Conservation (phyloP, 2,888 invertebrate genomes). For the Acronicta psi region DNA sequence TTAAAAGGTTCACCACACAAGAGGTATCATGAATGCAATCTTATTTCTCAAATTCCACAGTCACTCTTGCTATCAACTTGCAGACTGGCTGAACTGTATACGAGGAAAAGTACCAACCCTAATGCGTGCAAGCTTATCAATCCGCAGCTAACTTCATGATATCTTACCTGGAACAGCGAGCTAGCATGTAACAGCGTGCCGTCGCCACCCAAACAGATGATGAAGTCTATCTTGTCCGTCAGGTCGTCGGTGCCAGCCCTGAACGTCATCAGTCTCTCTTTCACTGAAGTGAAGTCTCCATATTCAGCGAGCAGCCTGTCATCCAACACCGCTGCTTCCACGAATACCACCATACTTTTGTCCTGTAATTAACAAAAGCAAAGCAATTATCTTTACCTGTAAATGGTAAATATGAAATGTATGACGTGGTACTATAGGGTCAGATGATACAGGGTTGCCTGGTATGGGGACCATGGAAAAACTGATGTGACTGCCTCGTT, state of each 20-base stretch:
- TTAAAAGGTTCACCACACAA: too few relatives aligned
- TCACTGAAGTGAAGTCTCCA: slow-evolving; percentile 92
- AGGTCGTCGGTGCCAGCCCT: slow-evolving; percentile 97
- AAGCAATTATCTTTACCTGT: background rate
- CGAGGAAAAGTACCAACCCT: too few relatives aligned
- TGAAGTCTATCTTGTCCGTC: slow-evolving; percentile 98
- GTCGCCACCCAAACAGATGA: slow-evolving; percentile 98
- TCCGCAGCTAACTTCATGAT: background rate
- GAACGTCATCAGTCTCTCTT: slow-evolving; percentile 95
- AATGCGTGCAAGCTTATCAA: background rate
- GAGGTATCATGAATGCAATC: too few relatives aligned
- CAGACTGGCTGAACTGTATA: too few relatives aligned
- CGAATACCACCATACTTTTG: slow-evolving; percentile 98
- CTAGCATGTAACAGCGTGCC: slow-evolving; percentile 99
- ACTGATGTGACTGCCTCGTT: too few relatives aligned
- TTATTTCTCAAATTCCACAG: too few relatives aligned
- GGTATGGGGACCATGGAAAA: too few relatives aligned
- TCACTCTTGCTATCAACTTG: too few relatives aligned
- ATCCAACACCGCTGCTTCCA: slow-evolving; percentile 96
- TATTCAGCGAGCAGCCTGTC: slow-evolving; percentile 94
- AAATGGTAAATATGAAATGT: too few relatives aligned
- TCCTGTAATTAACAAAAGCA: slow-evolving; percentile 90
- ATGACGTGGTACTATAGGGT: too few relatives aligned
- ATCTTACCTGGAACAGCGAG: slow-evolving; percentile 92
- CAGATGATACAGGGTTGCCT: too few relatives aligned